Evolutionary conservation across 2,113 vertebrate species (phyloP).

Genomic region (Otocyon megalotis): DNA sequence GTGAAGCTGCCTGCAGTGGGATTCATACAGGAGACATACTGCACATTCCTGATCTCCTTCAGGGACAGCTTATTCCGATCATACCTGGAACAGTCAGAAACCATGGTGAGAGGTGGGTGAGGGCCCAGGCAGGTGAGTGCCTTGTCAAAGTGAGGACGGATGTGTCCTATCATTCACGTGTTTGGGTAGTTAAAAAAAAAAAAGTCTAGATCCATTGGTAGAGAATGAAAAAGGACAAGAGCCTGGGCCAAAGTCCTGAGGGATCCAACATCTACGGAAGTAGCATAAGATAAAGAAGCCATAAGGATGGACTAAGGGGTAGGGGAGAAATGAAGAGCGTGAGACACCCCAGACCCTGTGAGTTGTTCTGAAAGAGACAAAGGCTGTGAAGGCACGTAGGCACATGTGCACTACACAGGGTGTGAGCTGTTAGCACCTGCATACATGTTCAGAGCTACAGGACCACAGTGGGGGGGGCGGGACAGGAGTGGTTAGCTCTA

Average conservation of each 20-base stretch:
- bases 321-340: not conserved
- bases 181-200: not conserved
- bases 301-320: not conserved
- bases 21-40: conserved; percentile 99
- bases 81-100: conserved; percentile 89
- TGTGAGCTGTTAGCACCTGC: no score
- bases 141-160: not conserved
- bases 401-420: accelerated
- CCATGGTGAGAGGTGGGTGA: not conserved
- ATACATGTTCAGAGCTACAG: not conserved
- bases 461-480: accelerated
- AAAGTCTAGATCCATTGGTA: not conserved
- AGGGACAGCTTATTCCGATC: conserved; percentile 94
- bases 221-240: not conserved
- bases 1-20: conserved; percentile 96
- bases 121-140: not conserved
- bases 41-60: conserved; percentile 95
- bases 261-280: not conserved
- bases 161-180: not conserved
- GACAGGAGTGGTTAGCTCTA: not conserved
- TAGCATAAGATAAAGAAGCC: not conserved
- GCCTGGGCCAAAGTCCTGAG: not conserved
- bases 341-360: not conserved
- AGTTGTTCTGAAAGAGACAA: not conserved
- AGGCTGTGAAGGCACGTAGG: not conserved